Conservation (phyloP, 1,140 invertebrate genomes). For the Solenopsis fugax region DNA sequence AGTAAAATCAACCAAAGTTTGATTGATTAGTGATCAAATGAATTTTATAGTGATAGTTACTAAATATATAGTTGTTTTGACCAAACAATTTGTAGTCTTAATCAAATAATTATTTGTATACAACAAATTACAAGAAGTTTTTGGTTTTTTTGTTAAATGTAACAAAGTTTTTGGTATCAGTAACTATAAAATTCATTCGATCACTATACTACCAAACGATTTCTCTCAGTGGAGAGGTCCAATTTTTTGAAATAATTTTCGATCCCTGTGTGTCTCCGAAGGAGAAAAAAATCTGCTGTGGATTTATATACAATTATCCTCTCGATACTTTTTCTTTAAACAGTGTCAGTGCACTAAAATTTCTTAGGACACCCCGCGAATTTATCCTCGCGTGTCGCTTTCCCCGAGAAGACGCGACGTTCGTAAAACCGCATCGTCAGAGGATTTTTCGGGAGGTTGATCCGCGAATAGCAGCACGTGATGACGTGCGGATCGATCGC, state of each 20-base stretch:
- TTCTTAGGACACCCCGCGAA: neutral
- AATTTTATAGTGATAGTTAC: too few relatives aligned
- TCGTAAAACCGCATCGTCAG: conserved; percentile 1
- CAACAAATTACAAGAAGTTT: too few relatives aligned
- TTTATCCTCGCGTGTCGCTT: neutral
- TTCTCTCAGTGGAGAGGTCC: too few relatives aligned
- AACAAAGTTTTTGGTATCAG: too few relatives aligned
- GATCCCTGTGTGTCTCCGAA: neutral
- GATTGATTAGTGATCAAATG: too few relatives aligned
- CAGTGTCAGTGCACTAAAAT: neutral
- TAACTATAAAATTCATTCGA: too few relatives aligned
- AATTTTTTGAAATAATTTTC: neutral
- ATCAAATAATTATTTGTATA: too few relatives aligned
- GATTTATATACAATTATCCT: neutral
- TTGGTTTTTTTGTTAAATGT: too few relatives aligned
- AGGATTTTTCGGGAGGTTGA: conserved; percentile 32
- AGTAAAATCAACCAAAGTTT: too few relatives aligned
- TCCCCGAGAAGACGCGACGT: neutral
- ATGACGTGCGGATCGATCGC: conserved; percentile 57
- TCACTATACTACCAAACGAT: too few relatives aligned
- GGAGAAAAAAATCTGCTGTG: neutral
- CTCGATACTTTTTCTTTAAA: neutral
- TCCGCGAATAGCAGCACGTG: neutral
- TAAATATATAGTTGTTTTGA: too few relatives aligned
- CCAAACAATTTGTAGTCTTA: too few relatives aligned